Evolutionary conservation across 2,797 vertebrate species (phyloP).

Genomic region (Urophycis tenuis): DNA sequence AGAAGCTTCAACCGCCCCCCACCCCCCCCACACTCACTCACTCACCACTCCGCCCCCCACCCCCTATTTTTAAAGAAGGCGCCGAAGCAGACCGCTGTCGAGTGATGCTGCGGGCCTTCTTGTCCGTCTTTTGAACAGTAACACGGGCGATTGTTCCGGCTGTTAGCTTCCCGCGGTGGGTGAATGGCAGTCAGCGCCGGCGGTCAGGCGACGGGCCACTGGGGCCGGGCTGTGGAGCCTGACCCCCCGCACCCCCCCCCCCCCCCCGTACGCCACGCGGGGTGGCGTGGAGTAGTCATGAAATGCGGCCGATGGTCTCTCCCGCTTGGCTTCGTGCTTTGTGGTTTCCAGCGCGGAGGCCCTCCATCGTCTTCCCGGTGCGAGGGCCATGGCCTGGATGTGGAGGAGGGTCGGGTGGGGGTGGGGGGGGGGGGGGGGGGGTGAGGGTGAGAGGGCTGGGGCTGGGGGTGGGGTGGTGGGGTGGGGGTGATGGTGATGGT

Average conservation of each 20-base stretch:
- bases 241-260: conserved; percentile 7
- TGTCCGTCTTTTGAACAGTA: neutral
- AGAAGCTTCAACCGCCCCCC: neutral
- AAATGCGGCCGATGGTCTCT: conserved; percentile 48
- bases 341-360: conserved; percentile 31
- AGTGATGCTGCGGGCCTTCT: neutral
- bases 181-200: neutral
- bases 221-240: neutral
- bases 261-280: conserved; percentile 35
- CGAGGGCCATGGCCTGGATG: conserved; percentile 49
- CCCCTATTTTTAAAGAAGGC: neutral
- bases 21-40: too few species aligned
- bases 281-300: conserved; percentile 60
- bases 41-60: neutral
- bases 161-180: neutral
- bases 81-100: neutral
- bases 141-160: neutral
- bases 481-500: too few species aligned
- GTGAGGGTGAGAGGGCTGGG: neutral
- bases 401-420: conserved; percentile 20
- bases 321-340: conserved; percentile 52
- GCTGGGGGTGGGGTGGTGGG: too few species aligned
- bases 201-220: neutral
- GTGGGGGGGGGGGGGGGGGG: neutral
- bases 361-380: conserved; percentile 27